Conservation (phyloP, 1,140 invertebrate species). For the Chionoecetes opilio region DNA sequence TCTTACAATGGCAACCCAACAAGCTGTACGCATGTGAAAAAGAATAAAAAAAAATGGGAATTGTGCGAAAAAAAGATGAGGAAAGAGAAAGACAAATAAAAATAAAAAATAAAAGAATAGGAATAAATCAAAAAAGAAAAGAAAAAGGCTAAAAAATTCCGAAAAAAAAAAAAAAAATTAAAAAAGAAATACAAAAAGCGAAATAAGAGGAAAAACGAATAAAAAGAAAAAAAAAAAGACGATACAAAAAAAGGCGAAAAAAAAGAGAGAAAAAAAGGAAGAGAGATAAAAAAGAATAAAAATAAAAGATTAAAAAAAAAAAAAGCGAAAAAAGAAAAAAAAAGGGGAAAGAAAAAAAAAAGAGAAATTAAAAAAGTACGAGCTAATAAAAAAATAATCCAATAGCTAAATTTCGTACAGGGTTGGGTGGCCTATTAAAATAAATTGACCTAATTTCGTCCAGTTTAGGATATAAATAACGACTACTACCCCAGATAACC, state of each 20-base stretch:
- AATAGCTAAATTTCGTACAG: neutral
- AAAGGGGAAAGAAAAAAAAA: neutral
- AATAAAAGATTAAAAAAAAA: neutral
- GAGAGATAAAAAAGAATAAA: neutral
- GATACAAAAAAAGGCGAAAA: neutral
- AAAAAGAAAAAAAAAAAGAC: neutral
- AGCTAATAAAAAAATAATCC: neutral
- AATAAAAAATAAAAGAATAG: neutral
- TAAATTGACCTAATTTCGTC: too few species aligned
- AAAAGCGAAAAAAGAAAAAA: neutral
- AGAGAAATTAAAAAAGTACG: neutral
- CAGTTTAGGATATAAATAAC: too few species aligned
- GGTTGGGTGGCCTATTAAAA: too few species aligned
- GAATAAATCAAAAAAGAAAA: neutral
- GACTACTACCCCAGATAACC: too few species aligned
- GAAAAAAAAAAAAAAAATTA: slow-evolving; percentile 9
- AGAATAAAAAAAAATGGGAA: neutral
- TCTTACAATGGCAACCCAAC: too few species aligned
- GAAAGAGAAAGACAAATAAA: neutral
- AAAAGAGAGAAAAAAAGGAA: neutral
- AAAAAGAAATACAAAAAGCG: neutral
- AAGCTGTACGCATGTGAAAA: too few species aligned
- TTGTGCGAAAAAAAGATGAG: neutral
- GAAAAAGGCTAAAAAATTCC: neutral
- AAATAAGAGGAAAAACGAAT: too few species aligned